Percentiles rank a stretch among this genome's conserved stretches.
These are phyloP conservation scores for Euura lappo DNA, from an alignment of 1,140 invertebrate genomes.

Conservation along the genomic window DNA sequence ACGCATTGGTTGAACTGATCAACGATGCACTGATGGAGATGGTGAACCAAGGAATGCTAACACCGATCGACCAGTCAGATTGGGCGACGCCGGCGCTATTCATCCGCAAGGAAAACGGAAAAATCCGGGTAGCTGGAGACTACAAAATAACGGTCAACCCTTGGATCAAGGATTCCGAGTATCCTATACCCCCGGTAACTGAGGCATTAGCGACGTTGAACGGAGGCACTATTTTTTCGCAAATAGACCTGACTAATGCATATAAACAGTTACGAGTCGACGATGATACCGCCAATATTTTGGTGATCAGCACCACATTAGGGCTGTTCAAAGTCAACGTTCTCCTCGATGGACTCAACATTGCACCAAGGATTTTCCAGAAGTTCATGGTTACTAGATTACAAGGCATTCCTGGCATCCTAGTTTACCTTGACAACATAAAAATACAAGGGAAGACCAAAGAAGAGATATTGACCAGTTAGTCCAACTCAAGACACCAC, in stretches of 20 bases:
- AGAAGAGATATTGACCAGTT: background rate
- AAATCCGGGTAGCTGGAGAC: constrained; percentile 3
- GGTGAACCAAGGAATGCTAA: constrained; percentile 12
- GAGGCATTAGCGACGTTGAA: constrained; percentile 8
- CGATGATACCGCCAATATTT: too few species aligned
- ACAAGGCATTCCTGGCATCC: too few species aligned
- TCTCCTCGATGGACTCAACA: too few species aligned
- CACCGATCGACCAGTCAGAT: constrained; percentile 3
- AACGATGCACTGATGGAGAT: background rate
- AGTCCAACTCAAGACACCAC: background rate
- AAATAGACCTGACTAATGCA: background rate
- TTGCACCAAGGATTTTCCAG: background rate
- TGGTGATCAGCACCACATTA: too few species aligned
- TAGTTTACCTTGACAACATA: constrained; percentile 36
- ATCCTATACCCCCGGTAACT: constrained; percentile 9
- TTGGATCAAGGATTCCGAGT: constrained; percentile 9
- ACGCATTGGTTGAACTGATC: background rate
- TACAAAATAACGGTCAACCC: constrained; percentile 14
- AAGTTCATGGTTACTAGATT: background rate
- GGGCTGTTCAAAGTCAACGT: too few species aligned
- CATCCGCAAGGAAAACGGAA: constrained; percentile 12
- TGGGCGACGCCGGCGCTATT: constrained; percentile 8
- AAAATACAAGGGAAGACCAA: constrained; percentile 24
- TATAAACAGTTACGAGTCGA: background rate
- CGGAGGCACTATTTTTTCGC: constrained; percentile 6